Evolutionary conservation across 2,113 vertebrate genomes (phyloP).

Genomic region (Entomyzon cyanotis): DNA sequence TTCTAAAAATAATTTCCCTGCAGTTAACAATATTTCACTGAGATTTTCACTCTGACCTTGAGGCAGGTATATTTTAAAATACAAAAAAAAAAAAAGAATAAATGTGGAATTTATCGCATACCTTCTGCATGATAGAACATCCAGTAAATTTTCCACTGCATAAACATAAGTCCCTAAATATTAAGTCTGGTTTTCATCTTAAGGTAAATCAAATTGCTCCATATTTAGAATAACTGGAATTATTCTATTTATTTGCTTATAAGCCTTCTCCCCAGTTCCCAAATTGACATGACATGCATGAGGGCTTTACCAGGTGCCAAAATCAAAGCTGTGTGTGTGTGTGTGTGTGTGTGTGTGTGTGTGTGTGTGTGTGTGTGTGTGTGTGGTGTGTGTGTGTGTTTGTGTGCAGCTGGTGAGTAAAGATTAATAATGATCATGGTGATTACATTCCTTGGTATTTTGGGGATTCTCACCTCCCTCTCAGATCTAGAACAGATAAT

Average conservation of each 20-base stretch:
- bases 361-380: neutral
- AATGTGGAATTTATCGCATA: neutral
- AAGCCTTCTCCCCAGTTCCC: neutral
- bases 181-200: neutral
- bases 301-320: conserved; percentile 11
- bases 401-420: conserved; percentile 40
- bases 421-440: conserved; percentile 62
- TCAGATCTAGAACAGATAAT: conserved; percentile 58
- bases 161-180: neutral
- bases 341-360: neutral
- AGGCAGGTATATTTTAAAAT: neutral
- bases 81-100: neutral
- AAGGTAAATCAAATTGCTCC: neutral
- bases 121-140: neutral
- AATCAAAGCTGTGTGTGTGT: neutral
- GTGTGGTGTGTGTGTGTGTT: neutral
- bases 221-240: neutral
- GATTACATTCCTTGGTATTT: conserved; percentile 63
- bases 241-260: neutral
- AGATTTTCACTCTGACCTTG: neutral
- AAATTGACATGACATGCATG: neutral
- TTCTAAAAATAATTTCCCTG: neutral
- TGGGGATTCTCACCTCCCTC: conserved; percentile 33
- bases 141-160: neutral
- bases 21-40: neutral